Evolutionary conservation across 2,888 invertebrate genomes (phyloP).

Genomic region (Nephrotoma guestfalica): DNA sequence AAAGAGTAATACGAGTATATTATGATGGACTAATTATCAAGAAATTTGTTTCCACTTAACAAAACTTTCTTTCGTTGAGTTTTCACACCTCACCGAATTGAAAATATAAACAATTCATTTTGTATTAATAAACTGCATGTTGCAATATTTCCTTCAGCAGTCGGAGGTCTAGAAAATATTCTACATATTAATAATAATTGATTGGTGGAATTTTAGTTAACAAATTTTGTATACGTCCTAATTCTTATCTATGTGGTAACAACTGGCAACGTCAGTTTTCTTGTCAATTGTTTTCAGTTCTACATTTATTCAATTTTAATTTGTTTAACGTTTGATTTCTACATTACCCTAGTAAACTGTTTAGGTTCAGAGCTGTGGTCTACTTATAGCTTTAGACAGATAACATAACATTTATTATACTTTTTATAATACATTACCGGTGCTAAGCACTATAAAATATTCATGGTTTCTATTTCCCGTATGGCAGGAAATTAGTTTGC

Average conservation of each 20-base stretch:
- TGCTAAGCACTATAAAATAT: neutral
- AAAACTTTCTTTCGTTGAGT: neutral
- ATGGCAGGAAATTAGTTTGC: neutral
- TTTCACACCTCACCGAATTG: neutral
- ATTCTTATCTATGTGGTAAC: neutral
- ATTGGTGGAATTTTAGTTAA: neutral
- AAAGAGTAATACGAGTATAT: too few species aligned
- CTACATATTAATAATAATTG: neutral
- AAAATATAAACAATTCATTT: neutral
- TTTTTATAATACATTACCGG: neutral
- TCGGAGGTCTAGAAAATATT: neutral
- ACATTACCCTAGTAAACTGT: neutral
- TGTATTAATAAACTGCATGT: neutral
- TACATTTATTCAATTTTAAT: neutral
- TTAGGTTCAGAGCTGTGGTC: neutral
- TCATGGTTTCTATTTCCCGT: neutral
- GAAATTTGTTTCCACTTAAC: neutral
- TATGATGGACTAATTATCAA: neutral
- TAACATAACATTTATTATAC: neutral
- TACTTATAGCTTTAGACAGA: neutral
- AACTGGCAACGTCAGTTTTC: neutral
- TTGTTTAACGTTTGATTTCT: neutral
- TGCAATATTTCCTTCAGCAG: neutral
- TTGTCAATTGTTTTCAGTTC: neutral
- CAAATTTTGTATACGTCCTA: neutral